Percentiles rank a stretch among this genome's conserved stretches.
phyloP scores from a whole-genome alignment of 2,888 invertebrate species.

The Lasioglossum morio region DNA sequence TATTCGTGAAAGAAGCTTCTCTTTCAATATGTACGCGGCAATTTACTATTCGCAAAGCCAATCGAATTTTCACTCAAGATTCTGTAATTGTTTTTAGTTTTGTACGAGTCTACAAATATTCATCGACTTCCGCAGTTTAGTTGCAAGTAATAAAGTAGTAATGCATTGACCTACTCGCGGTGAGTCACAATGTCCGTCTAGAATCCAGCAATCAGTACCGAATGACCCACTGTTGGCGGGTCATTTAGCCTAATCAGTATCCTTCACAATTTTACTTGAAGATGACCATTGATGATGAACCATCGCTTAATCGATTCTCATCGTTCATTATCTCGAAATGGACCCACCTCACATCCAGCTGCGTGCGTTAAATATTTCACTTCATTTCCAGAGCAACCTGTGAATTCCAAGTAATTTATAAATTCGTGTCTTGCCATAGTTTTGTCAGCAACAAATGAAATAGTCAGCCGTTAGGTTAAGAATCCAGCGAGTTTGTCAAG shows the following conservation, averaged over 20 bases:
- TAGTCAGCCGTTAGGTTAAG: slow-evolving; percentile 33
- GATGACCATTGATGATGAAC: neutral
- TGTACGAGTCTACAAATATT: neutral
- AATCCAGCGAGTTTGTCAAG: slow-evolving; percentile 51
- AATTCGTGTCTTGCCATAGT: slow-evolving; percentile 10
- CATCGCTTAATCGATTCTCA: neutral
- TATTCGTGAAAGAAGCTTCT: neutral
- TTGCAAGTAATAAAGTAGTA: neutral
- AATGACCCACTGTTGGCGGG: neutral
- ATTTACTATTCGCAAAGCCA: no score
- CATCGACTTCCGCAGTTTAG: neutral
- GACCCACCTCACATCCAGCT: neutral
- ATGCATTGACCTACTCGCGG: neutral
- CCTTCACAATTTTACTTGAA: neutral
- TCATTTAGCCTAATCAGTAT: neutral
- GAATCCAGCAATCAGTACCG: neutral
- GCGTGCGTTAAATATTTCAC: neutral
- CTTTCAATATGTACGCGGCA: no score
- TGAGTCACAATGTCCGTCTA: neutral
- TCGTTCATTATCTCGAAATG: neutral
- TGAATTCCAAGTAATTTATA: neutral
- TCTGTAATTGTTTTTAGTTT: neutral
- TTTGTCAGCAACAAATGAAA: slow-evolving; percentile 23
- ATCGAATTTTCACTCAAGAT: neutral
- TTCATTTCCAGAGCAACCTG: neutral